Percentiles rank a stretch among this genome's conserved stretches.
Conservation (phyloP, 2,888 invertebrate genomes). For the Acleris laterana region DNA sequence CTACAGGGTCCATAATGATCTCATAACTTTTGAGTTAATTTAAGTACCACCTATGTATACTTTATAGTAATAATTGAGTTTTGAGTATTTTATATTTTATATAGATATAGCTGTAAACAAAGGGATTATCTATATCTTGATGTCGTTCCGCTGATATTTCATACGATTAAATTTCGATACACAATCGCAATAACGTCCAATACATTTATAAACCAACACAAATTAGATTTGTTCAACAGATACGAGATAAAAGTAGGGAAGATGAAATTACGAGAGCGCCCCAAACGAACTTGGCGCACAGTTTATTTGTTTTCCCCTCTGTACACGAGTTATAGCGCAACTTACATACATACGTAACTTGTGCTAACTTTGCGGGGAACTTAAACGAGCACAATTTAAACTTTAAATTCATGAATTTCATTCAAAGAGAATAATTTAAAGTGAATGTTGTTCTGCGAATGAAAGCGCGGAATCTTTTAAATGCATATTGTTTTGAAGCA, state of each 20-base stretch:
- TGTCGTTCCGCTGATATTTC: too few relatives aligned
- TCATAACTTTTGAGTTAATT: too few relatives aligned
- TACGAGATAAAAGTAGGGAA: constrained; percentile 41
- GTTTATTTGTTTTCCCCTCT: constrained; percentile 42
- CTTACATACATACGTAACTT: constrained; percentile 46
- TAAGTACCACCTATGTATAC: too few relatives aligned
- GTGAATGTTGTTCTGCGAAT: constrained; percentile 32
- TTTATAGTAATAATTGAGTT: too few relatives aligned
- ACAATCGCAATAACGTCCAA: neutral
- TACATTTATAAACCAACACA: constrained; percentile 24
- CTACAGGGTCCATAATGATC: too few relatives aligned
- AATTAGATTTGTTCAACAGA: constrained; percentile 38
- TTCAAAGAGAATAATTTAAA: constrained; percentile 41
- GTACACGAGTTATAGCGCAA: constrained; percentile 38
- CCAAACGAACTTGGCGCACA: constrained; percentile 40
- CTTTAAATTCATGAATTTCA: constrained; percentile 52
- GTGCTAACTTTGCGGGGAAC: constrained; percentile 47
- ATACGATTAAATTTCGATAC: too few relatives aligned
- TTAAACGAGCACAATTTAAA: constrained; percentile 55
- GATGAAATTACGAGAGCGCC: constrained; percentile 41
- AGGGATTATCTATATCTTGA: too few relatives aligned
- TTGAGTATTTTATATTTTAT: too few relatives aligned
- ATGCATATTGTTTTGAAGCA: neutral
- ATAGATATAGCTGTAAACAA: too few relatives aligned
- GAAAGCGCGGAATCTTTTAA: constrained; percentile 14